phyloP scores from a whole-genome alignment of 2,113 vertebrate genomes.

The Trichomycterus rosablanca region DNA sequence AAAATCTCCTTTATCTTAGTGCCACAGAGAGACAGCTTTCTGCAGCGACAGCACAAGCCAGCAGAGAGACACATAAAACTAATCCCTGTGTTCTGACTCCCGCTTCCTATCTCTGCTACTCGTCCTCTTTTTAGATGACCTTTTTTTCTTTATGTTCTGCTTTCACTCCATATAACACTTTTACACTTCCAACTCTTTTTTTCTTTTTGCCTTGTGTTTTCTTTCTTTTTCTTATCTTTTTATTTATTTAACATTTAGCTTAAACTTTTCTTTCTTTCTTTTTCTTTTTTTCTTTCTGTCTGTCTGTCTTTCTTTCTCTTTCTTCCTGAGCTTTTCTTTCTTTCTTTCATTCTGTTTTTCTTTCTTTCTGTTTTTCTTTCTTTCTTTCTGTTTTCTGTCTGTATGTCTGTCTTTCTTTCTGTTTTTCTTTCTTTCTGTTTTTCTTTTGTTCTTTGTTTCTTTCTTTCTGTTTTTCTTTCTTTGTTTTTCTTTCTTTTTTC shows the following conservation, averaged over 20 bases:
- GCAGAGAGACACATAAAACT: constrained; percentile 78
- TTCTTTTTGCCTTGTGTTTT: too few species aligned
- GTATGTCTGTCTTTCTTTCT: not conserved
- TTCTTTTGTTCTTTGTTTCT: not conserved
- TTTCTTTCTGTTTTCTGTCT: not conserved
- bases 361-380: not conserved
- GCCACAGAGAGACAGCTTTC: constrained; percentile 65
- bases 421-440: not conserved
- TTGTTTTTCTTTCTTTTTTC: too few species aligned
- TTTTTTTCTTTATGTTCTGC: too few species aligned
- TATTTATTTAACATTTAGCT: too few species aligned
- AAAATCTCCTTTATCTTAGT: constrained; percentile 89
- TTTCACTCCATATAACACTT: too few species aligned
- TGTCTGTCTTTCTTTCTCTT: too few species aligned
- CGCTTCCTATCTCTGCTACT: too few species aligned
- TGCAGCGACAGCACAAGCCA: constrained; percentile 78
- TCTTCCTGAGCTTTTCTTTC: too few species aligned
- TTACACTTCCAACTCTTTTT: too few species aligned
- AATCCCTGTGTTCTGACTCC: not conserved
- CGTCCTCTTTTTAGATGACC: too few species aligned
- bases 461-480: not conserved
- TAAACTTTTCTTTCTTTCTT: too few species aligned
- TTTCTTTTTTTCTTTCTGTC: not conserved
- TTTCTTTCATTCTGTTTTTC: not conserved
- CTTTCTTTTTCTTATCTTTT: too few species aligned